phyloP scores from a whole-genome alignment of 2,888 invertebrate species.

The Mayetiola destructor region DNA sequence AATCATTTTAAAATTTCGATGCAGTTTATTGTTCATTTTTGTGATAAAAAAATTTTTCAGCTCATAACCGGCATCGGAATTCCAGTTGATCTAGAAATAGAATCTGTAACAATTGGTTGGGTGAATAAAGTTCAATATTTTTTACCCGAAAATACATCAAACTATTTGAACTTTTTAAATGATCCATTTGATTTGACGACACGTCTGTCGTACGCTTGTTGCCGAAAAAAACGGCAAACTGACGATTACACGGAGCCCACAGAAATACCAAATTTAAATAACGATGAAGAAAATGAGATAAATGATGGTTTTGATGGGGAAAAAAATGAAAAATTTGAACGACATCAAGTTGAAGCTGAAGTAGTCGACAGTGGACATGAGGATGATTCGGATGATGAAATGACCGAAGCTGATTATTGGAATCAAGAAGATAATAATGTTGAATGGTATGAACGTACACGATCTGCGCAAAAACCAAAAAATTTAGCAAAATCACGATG shows the following conservation, averaged over 20 bases:
- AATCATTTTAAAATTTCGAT: not conserved
- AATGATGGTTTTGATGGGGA: not conserved
- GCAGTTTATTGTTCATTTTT: no score
- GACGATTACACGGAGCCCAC: not conserved
- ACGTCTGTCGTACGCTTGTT: not conserved
- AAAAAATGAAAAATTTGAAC: conserved; percentile 13
- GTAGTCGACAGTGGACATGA: not conserved
- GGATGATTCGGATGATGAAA: not conserved
- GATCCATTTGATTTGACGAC: conserved; percentile 11
- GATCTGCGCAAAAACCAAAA: not conserved
- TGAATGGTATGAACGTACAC: not conserved
- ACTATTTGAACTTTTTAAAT: not conserved
- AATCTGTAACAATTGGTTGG: conserved; percentile 19
- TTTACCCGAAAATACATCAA: conserved; percentile 17
- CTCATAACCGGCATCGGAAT: conserved; percentile 20
- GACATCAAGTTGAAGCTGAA: conserved; percentile 13
- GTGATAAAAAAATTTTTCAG: conserved; percentile 9
- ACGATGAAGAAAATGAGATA: not conserved
- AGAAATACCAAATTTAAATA: not conserved
- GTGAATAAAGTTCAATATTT: conserved; percentile 19
- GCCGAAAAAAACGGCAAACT: not conserved
- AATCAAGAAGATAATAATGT: conserved; percentile 8
- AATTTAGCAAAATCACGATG: conserved; percentile 39
- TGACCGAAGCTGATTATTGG: conserved; percentile 9
- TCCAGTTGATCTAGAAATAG: conserved; percentile 17